These are phyloP conservation scores for Pterocles gutturalis DNA, from an alignment of 2,113 vertebrate genomes.

Conservation along the genomic window DNA sequence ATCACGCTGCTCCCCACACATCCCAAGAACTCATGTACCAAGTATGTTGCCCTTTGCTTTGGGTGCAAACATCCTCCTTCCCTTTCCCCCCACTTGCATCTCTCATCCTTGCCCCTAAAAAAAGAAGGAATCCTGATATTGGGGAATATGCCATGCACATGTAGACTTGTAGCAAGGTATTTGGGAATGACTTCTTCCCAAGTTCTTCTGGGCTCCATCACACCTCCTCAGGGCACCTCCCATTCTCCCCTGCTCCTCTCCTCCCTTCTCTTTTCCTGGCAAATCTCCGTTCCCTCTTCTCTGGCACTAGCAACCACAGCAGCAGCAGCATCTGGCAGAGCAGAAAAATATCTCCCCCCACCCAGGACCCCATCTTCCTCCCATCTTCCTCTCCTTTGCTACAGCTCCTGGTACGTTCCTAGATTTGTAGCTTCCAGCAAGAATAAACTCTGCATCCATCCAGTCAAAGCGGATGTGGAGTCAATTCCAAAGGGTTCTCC, in stretches of 20 bases:
- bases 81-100: not conserved
- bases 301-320: fast-evolving
- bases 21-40: not conserved
- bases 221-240: not conserved
- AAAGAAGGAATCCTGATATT: not conserved
- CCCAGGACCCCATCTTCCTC: not conserved
- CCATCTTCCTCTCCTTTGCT: not conserved
- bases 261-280: not conserved
- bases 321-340: not conserved
- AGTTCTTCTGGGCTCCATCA: not conserved
- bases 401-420: not conserved
- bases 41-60: fast-evolving
- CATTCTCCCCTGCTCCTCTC: not conserved
- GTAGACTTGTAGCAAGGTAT: fast-evolving
- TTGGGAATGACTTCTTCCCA: not conserved
- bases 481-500: not conserved
- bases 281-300: not conserved
- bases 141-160: fast-evolving
- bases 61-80: not conserved
- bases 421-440: not conserved
- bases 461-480: fast-evolving
- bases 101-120: not conserved
- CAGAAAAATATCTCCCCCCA: not conserved
- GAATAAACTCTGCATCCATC: not conserved
- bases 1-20: not conserved